These are phyloP conservation scores for Drosophila falleni DNA, from an alignment of 2,888 invertebrate genomes.

Conservation along the genomic window DNA sequence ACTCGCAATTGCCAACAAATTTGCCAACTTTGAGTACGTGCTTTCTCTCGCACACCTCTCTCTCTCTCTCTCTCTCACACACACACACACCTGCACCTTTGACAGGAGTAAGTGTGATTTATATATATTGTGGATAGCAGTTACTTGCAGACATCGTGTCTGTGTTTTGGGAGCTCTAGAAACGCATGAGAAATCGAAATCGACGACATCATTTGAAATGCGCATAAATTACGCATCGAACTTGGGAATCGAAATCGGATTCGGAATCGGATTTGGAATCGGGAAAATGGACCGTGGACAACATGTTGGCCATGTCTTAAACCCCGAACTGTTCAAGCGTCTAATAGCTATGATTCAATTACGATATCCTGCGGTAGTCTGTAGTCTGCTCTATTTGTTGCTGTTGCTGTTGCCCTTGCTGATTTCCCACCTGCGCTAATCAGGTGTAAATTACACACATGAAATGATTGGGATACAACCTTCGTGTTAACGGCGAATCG, in stretches of 20 bases:
- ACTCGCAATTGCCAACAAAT: conserved; percentile 52
- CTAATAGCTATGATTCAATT: conserved; percentile 63
- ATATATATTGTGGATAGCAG: conserved; percentile 42
- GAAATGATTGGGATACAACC: not conserved
- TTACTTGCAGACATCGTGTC: conserved; percentile 30
- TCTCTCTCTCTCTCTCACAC: not conserved
- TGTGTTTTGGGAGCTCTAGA: conserved; percentile 13
- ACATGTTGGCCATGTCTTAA: conserved; percentile 1
- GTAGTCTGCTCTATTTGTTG: not conserved
- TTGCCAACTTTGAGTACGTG: conserved; percentile 53
- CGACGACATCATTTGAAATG: conserved; percentile 62
- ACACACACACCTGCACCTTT: conserved; percentile 13
- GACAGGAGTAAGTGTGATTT: conserved; percentile 41
- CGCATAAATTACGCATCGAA: conserved; percentile 71
- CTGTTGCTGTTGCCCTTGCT: no score
- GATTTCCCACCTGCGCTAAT: conserved; percentile 39
- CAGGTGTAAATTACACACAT: conserved; percentile 47
- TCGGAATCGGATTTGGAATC: not conserved
- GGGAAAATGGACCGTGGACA: not conserved
- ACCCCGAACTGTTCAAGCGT: conserved; percentile 28
- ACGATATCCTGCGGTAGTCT: conserved; percentile 23
- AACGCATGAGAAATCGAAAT: conserved; percentile 56
- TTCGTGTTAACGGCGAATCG: not conserved
- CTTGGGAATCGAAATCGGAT: not conserved
- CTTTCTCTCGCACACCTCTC: conserved; percentile 21